A percentile compares a stretch with the other conserved stretches of the same genome.
Evolutionary conservation across 2,113 vertebrate species (phyloP).

Genomic region (Perccottus glenii): DNA sequence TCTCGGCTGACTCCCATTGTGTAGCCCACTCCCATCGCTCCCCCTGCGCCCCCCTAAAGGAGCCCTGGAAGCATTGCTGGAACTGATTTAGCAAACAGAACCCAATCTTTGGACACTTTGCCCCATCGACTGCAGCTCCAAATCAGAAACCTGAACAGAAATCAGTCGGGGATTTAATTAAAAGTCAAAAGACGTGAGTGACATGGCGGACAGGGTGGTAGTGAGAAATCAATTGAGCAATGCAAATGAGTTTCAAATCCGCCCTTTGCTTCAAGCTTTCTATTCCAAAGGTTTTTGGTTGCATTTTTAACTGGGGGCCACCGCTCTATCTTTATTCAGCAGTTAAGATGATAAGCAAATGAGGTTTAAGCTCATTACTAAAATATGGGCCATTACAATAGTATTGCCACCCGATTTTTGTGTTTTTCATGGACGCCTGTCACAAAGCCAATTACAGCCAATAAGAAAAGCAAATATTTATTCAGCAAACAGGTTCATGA

Average conservation of each 20-base stretch:
- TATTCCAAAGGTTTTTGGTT: conserved; percentile 3
- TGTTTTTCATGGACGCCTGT: conserved; percentile 25
- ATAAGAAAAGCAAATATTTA: conserved; percentile 14
- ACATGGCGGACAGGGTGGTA: conserved; percentile 64
- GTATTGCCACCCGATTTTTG: conserved; percentile 25
- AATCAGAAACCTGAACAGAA: conserved; percentile 73
- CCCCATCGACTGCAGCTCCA: conserved; percentile 68
- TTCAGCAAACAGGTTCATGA: conserved; percentile 10
- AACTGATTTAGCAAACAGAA: conserved; percentile 71
- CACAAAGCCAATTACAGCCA: conserved; percentile 28
- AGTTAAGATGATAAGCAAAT: conserved; percentile 42
- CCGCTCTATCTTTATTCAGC: conserved; percentile 38
- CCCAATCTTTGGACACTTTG: conserved; percentile 72
- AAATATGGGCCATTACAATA: conserved; percentile 29
- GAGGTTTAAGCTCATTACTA: conserved; percentile 55
- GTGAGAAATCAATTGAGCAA: conserved; percentile 71
- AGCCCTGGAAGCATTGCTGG: conserved; percentile 43
- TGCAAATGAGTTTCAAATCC: conserved; percentile 65
- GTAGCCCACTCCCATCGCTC: conserved; percentile 28
- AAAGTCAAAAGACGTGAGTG: conserved; percentile 71
- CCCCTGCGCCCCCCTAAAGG: conserved; percentile 22
- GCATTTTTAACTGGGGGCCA: conserved; percentile 29
- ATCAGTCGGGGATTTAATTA: conserved; percentile 77
- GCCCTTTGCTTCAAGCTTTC: conserved; percentile 24
- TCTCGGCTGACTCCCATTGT: conserved; percentile 57